These are phyloP conservation scores for Terebella lapidaria DNA, from an alignment of 2,888 invertebrate genomes.

Conservation along the genomic window DNA sequence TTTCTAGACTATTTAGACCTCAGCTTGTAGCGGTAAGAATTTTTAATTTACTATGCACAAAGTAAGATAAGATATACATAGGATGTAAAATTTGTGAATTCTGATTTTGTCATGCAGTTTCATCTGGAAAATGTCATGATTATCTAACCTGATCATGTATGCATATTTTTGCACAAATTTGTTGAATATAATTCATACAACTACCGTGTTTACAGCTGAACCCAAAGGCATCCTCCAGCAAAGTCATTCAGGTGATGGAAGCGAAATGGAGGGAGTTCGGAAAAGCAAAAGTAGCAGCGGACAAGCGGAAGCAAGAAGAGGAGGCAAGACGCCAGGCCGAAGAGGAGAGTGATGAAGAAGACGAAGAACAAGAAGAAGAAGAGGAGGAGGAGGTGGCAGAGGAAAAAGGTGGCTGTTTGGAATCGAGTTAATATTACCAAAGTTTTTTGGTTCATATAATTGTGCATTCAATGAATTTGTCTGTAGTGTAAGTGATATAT, in stretches of 20 bases:
- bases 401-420: too few species aligned
- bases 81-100: too few species aligned
- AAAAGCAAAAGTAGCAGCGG: conserved; percentile 17
- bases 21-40: conserved; percentile 13
- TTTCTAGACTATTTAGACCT: conserved; percentile 23
- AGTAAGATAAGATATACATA: too few species aligned
- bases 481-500: too few species aligned
- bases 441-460: too few species aligned
- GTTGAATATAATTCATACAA: neutral
- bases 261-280: conserved; percentile 27
- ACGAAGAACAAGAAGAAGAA: too few species aligned
- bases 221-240: conserved; percentile 11
- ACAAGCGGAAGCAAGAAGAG: conserved; percentile 9
- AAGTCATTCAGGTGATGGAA: conserved; percentile 20
- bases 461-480: too few species aligned
- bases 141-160: too few species aligned
- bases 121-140: too few species aligned
- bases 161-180: too few species aligned
- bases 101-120: too few species aligned
- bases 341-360: conserved; percentile 1
- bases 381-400: conserved; percentile 2
- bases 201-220: conserved; percentile 16
- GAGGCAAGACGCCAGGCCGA: conserved; percentile 1
- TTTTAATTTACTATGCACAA: neutral
- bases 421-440: too few species aligned